Evolutionary conservation across 2,797 vertebrate species (phyloP).

Genomic region (Mareca penelope): DNA sequence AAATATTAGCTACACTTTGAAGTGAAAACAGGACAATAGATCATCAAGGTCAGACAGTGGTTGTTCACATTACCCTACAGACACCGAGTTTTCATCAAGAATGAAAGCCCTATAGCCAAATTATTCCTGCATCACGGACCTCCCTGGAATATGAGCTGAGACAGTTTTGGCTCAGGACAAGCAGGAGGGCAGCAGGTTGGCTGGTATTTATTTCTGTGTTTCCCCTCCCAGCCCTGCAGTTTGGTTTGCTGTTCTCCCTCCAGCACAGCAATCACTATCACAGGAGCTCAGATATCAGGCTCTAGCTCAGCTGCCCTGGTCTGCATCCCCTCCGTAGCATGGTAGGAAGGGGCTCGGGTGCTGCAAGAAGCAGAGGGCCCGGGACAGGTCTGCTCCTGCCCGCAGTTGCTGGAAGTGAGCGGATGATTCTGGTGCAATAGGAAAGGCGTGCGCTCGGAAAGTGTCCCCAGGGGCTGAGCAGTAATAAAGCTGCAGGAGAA

Average conservation of each 20-base stretch:
- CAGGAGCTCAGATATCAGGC: not conserved
- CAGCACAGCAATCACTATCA: accelerated
- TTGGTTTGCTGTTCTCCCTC: not conserved
- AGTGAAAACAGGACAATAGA: not conserved
- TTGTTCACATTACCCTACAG: accelerated
- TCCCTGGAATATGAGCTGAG: accelerated
- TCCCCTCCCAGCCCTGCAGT: not conserved
- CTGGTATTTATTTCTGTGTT: not conserved
- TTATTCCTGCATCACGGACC: not conserved
- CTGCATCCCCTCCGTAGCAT: not conserved
- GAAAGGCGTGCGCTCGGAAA: not conserved
- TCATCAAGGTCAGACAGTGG: not conserved
- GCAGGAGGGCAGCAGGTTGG: not conserved
- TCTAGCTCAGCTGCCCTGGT: not conserved
- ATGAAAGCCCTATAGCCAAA: not conserved
- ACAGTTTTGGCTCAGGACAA: not conserved
- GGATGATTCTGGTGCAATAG: not conserved
- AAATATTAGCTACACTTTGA: not conserved
- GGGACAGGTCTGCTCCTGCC: not conserved
- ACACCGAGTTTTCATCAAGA: not conserved
- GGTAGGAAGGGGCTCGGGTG: not conserved
- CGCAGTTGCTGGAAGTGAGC: not conserved
- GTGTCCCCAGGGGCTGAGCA: not conserved
- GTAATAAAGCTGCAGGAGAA: not conserved
- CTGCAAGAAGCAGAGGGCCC: not conserved